A percentile compares a stretch with the other conserved stretches of the same genome.
Conservation (phyloP, 2,888 invertebrate genomes). For the Drosophila nigritarsus region DNA sequence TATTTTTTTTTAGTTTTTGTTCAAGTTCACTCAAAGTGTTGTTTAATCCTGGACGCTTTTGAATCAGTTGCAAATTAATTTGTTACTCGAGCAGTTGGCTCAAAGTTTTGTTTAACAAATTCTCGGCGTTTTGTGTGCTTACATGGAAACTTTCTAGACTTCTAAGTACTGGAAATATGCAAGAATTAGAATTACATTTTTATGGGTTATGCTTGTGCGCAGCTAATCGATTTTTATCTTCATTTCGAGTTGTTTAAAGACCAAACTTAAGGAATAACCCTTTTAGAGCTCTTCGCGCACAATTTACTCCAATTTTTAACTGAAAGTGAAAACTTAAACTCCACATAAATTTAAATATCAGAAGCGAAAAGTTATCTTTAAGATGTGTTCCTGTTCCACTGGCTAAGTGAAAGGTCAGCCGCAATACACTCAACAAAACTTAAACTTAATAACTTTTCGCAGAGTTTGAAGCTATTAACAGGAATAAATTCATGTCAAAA, state of each 20-base stretch:
- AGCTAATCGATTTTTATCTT: constrained; percentile 31
- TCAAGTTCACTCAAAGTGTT: constrained; percentile 8
- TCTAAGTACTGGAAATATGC: constrained; percentile 8
- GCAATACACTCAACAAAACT: not conserved
- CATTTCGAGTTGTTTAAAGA: constrained; percentile 14
- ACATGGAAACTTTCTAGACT: constrained; percentile 31
- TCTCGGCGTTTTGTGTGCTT: constrained; percentile 21
- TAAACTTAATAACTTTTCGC: not conserved
- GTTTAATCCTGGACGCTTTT: not conserved
- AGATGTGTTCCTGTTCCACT: not conserved
- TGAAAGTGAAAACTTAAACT: not conserved
- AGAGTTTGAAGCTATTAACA: not conserved
- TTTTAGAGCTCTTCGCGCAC: not conserved
- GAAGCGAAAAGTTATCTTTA: not conserved
- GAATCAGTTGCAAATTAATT: constrained; percentile 11
- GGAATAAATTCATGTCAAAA: not conserved
- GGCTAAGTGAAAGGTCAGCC: not conserved
- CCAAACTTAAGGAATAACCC: constrained; percentile 12
- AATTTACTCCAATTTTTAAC: not conserved
- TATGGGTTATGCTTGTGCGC: constrained; percentile 26
- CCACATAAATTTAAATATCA: not conserved
- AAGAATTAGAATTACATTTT: constrained; percentile 9
- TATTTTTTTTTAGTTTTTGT: not conserved
- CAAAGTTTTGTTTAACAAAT: constrained; percentile 18
- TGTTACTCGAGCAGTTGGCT: constrained; percentile 11